Base-by-base conservation (phyloP, 30 jellyfish, hydroid and myxozoan species). In the Rhopilema esculentum region DNA sequence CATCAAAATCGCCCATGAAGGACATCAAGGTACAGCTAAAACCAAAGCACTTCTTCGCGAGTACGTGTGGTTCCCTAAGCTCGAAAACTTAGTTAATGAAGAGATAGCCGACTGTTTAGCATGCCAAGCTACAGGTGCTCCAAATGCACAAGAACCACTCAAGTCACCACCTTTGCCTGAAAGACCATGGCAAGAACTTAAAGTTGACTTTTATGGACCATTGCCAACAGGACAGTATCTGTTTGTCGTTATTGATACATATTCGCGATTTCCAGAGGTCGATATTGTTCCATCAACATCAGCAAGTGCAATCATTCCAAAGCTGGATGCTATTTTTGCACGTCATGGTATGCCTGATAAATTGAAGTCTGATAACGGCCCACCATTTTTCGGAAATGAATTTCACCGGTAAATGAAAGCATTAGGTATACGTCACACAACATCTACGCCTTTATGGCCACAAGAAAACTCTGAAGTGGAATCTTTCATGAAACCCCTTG, bases 301-400 rank as follows among this genome's bases (percentile, higher is more conserved):
- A 53, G 88, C 88, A 62, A 21, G 20, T 18, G 70, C 70, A 27
- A 63, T 57, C 16, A 78, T 78, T 61, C 78, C 90, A 17, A 80
- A 80, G 90, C 82, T 68, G 53, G 77, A 66, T 66, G 24, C 48
- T 18, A 81, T 81, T 69, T n/a, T 67, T 81, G 50, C 51, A 67
- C 85, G 40, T 57, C 85, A 63, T 27, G 87, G 95, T 0, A 77
- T 76, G n/a, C 91, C 86, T 31, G 87, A 50, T 24, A 16, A 62
- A 23, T 7, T 88, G 18, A 91, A 22, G 20, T 23, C 88, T 24
- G 94, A 78, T 53, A 88, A 80, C 31, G 85, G 95, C 19, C 95
- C 95, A 28, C 92, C 95, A 21, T 86, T 62, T 52, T 15, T 16
- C 62, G 74, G 69, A 24, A 27, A 73, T 23, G 93, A 50, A 24